Percentiles rank a stretch among this genome's conserved stretches.
phyloP scores from a whole-genome alignment of 1,140 invertebrate species.

The Pogonomyrmex barbatus region DNA sequence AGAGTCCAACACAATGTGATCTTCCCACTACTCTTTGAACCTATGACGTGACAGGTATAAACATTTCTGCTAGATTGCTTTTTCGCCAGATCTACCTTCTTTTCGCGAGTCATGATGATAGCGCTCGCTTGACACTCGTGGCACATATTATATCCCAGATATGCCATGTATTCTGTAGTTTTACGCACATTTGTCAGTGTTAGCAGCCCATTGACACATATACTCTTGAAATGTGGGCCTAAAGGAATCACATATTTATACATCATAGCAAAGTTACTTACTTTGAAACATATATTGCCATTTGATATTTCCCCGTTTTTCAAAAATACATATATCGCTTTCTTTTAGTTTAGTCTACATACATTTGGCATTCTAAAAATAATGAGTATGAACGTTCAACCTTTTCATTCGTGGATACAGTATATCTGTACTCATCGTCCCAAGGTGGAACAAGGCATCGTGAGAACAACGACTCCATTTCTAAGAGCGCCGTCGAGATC shows the following conservation, averaged over 20 bases:
- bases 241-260: neutral
- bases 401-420: constrained; percentile 93
- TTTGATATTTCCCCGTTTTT: neutral
- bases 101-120: constrained; percentile 96
- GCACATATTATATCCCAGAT: constrained; percentile 97
- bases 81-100: constrained; percentile 97
- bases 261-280: neutral
- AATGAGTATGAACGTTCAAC: constrained; percentile 78
- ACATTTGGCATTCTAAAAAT: neutral
- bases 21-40: constrained; percentile 96
- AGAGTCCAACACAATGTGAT: constrained; percentile 97
- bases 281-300: neutral
- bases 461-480: constrained; percentile 96
- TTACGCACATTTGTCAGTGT: constrained; percentile 95
- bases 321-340: too few relatives aligned
- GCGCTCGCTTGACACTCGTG: constrained; percentile 95
- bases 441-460: constrained; percentile 96
- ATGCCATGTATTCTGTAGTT: constrained; percentile 97
- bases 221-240: constrained; percentile 96
- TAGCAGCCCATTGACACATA: constrained; percentile 97
- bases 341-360: neutral
- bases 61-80: constrained; percentile 98
- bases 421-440: constrained; percentile 92
- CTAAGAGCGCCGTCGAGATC: constrained; percentile 96
- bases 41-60: constrained; percentile 99